Conservation (phyloP, 1,140 invertebrate species). For the Pomacea maculata region DNA sequence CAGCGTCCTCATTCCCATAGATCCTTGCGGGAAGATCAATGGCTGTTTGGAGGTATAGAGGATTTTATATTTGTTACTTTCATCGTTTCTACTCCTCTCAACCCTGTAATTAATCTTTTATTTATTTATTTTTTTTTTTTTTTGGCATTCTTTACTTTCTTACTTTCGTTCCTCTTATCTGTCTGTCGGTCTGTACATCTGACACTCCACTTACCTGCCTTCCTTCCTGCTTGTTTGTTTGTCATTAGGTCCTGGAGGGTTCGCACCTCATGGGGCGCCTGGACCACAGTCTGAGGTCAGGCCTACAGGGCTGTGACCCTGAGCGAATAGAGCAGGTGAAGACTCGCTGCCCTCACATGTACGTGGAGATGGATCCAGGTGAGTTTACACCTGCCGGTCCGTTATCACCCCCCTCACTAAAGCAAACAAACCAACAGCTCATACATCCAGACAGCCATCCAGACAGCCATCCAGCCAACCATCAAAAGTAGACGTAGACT, state of each 20-base stretch:
- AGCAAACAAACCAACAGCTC: not conserved
- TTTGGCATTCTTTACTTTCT: not conserved
- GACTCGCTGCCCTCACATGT: conserved; percentile 39
- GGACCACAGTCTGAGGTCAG: conserved; percentile 51
- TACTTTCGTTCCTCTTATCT: not conserved
- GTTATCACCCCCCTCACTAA: too few relatives aligned
- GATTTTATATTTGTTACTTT: not conserved
- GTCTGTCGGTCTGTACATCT: not conserved
- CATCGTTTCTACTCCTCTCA: not conserved
- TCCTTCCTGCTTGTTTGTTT: not conserved
- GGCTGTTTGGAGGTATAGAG: conserved; percentile 59
- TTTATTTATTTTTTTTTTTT: not conserved
- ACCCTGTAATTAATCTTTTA: not conserved
- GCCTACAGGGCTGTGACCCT: conserved; percentile 49
- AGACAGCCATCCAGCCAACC: not conserved
- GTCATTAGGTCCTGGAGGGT: conserved; percentile 46
- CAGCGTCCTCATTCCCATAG: conserved; percentile 59
- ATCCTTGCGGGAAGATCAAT: conserved; percentile 54
- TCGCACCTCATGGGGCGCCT: conserved; percentile 58
- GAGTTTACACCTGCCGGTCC: not conserved
- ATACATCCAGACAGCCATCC: not conserved
- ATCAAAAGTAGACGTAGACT: too few relatives aligned
- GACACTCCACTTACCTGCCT: not conserved
- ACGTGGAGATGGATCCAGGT: conserved; percentile 58
- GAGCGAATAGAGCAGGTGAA: conserved; percentile 48